phyloP scores from a whole-genome alignment of 2,797 vertebrate genomes.

The Acanthurus leucopareius region DNA sequence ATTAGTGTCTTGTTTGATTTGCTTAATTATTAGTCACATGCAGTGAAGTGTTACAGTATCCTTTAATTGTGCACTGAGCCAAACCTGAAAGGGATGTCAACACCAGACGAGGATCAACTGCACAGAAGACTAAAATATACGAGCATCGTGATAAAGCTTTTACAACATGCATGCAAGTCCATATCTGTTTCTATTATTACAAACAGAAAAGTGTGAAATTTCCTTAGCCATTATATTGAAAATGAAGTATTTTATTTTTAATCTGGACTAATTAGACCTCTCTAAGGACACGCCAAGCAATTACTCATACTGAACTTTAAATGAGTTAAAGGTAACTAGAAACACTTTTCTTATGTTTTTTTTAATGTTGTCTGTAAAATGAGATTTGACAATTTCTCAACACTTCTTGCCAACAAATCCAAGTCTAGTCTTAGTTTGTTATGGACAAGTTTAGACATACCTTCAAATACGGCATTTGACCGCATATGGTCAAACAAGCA shows the following conservation, averaged over 20 bases:
- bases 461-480: not conserved
- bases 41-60: constrained; percentile 43
- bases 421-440: not conserved
- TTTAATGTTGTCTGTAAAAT: not conserved
- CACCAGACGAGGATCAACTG: constrained; percentile 62
- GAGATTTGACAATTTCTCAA: not conserved
- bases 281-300: not conserved
- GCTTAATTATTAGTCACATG: constrained; percentile 41
- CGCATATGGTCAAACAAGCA: not conserved
- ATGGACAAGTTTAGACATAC: too few relatives aligned
- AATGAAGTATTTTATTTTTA: constrained; percentile 33
- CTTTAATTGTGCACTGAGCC: constrained; percentile 53
- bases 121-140: constrained; percentile 4
- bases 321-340: not conserved
- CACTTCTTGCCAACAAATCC: not conserved
- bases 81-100: constrained; percentile 44
- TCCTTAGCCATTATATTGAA: constrained; percentile 27
- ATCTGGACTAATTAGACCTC: constrained; percentile 6
- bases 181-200: constrained; percentile 18
- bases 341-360: not conserved
- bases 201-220: constrained; percentile 6
- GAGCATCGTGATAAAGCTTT: constrained; percentile 12
- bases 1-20: constrained; percentile 39
- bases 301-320: not conserved
- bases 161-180: constrained; percentile 20